These are phyloP conservation scores for Epizoanthus stellaris DNA, from an alignment of 92 coral and sea anemone genomes.

Conservation along the genomic window DNA sequence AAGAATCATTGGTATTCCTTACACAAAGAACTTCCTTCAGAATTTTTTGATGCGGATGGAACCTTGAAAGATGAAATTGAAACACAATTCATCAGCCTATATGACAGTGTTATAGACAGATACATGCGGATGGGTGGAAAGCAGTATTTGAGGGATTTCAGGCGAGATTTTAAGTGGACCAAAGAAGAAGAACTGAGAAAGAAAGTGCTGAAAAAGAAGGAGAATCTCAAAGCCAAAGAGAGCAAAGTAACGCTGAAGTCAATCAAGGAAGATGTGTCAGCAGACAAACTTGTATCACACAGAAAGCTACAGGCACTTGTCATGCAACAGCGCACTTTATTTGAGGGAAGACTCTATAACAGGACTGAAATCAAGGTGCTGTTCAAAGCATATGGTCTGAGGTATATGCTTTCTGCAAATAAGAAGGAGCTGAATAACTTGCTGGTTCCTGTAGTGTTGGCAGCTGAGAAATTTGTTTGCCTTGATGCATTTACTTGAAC, in stretches of 20 bases:
- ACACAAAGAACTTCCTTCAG: no score
- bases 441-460: constrained; percentile 31
- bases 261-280: constrained; percentile 43
- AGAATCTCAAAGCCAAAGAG: no score
- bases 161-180: no score
- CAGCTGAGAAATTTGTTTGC: constrained; percentile 21
- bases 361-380: constrained; percentile 48
- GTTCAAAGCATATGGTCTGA: constrained; percentile 52
- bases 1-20: no score
- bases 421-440: constrained; percentile 45
- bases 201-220: no score
- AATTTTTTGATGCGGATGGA: no score
- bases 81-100: no score
- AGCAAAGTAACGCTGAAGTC: background rate
- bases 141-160: no score
- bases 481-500: constrained; percentile 20
- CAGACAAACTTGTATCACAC: constrained; percentile 32
- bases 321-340: constrained; percentile 39
- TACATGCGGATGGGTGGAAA: no score
- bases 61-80: no score
- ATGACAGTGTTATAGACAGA: no score
- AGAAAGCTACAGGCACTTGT: constrained; percentile 34
- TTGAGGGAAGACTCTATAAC: constrained; percentile 41
- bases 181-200: no score
- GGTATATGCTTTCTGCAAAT: constrained; percentile 39